Base-by-base conservation (phyloP, 2,888 invertebrate species). In the Ectobius pallidus region DNA sequence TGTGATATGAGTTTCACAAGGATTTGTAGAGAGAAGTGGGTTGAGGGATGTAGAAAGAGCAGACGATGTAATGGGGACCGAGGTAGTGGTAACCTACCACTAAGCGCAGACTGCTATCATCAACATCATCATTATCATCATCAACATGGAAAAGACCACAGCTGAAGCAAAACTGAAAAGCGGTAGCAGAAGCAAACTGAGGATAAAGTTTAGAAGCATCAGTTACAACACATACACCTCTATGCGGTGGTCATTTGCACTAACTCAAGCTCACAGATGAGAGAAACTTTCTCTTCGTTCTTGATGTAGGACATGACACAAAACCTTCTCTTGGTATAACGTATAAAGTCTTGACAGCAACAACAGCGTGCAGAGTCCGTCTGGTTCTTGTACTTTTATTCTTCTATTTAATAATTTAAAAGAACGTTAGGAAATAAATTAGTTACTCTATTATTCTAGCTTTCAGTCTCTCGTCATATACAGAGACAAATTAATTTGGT, bases 121-220 rank as follows among this genome's bases (percentile, higher is more conserved):
- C 52, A 25, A 14, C 20, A 52, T 14, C 11, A 25, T 52, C 52
- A 52, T 25, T 3, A 49, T 2, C 18, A 18, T 2, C 18, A 49
- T 6, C 49, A 44, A 18, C 49, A 49, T 18, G 49, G 18, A 49
- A 49, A 52, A 52, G 52, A 25, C 22, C 22, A 52, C 52, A 52
- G 52, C 52, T 52, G 52, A 52, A 52, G 25, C 52, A 52, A 25
- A 52, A 14, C 52, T 52, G 22, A 52, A 52, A 49, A 52, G 52
- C 52, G 39, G 39, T 39, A 39, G 39, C 14, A 6, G 6, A 14
- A 14, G 52, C 20, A 52, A 52, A 52, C 52, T 52, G 52, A 20
- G 25, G 52, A 52, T 52, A 52, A 52, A 52, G 52, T 52, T 52
- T 25, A 11, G 22, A 18, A 18, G 20, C 49, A 18, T 52, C 52